Conservation (phyloP, 2,113 vertebrate genomes). For the Anseranas semipalmata region DNA sequence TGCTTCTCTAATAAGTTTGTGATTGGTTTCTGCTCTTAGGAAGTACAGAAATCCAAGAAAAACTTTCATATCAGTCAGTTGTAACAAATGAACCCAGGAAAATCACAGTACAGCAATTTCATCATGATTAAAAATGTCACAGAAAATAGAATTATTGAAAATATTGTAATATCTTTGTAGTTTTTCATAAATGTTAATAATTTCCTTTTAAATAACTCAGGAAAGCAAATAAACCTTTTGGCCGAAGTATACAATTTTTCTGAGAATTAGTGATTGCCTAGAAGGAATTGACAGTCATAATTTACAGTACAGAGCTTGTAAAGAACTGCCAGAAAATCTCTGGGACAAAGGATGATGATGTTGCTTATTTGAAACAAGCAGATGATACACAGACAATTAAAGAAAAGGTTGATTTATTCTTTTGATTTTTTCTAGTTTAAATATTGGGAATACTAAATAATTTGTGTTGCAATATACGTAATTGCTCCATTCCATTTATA, state of each 20-base stretch:
- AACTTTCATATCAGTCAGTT: constrained; percentile 1
- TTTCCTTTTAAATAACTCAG: neutral
- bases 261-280: constrained; percentile 4
- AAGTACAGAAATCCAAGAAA: constrained; percentile 36
- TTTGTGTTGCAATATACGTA: neutral
- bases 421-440: neutral
- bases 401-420: constrained; percentile 11
- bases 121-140: neutral
- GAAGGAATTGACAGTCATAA: neutral
- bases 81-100: neutral
- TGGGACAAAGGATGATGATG: neutral
- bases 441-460: constrained; percentile 2
- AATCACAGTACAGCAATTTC: neutral
- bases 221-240: neutral
- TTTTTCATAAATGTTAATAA: neutral
- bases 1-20: constrained; percentile 22
- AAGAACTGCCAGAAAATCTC: constrained; percentile 37
- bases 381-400: neutral
- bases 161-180: neutral
- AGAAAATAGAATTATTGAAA: neutral
- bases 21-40: constrained; percentile 50
- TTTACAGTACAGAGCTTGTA: neutral
- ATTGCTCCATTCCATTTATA: neutral
- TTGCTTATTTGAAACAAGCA: neutral
- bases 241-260: neutral